These are phyloP conservation scores for Rhadinocentrus ornatus DNA, from an alignment of 2,797 vertebrate genomes.

Conservation along the genomic window DNA sequence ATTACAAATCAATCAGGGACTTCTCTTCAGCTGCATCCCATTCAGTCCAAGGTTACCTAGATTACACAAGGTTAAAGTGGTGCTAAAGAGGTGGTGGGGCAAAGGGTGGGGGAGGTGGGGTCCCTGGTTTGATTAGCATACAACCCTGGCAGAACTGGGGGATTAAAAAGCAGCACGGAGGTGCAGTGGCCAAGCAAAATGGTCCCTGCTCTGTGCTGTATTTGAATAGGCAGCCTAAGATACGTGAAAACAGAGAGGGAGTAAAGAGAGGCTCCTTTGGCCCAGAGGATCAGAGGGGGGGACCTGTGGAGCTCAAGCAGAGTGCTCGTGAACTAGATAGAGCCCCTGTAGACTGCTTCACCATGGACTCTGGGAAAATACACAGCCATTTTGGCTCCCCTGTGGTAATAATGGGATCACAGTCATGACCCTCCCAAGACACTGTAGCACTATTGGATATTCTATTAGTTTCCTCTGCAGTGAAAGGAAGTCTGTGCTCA, in stretches of 20 bases:
- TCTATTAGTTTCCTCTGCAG: conserved; percentile 65
- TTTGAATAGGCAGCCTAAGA: conserved; percentile 89
- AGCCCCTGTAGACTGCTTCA: conserved; percentile 80
- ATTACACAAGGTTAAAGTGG: conserved; percentile 92
- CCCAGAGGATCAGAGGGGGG: conserved; percentile 83
- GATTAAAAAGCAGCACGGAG: conserved; percentile 84
- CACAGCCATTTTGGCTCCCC: conserved; percentile 89
- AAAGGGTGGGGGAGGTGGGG: conserved; percentile 14
- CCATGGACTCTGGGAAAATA: conserved; percentile 89
- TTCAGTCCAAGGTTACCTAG: conserved; percentile 91
- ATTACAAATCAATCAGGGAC: conserved; percentile 94
- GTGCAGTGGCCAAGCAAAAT: conserved; percentile 56
- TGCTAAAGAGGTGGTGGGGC: conserved; percentile 29
- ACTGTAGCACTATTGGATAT: conserved; percentile 60
- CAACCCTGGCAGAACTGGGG: conserved; percentile 85
- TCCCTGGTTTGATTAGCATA: conserved; percentile 91
- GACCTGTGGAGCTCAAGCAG: conserved; percentile 82
- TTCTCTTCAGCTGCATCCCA: conserved; percentile 70
- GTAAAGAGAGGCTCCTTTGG: conserved; percentile 81
- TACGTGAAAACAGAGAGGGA: conserved; percentile 84
- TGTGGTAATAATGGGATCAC: conserved; percentile 92
- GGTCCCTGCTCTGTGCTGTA: conserved; percentile 79
- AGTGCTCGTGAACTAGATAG: conserved; percentile 65
- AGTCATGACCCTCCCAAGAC: conserved; percentile 87
- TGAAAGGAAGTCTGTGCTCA: conserved; percentile 54